phyloP scores from a whole-genome alignment of 1,140 invertebrate species.

The Coelopa frigida region DNA sequence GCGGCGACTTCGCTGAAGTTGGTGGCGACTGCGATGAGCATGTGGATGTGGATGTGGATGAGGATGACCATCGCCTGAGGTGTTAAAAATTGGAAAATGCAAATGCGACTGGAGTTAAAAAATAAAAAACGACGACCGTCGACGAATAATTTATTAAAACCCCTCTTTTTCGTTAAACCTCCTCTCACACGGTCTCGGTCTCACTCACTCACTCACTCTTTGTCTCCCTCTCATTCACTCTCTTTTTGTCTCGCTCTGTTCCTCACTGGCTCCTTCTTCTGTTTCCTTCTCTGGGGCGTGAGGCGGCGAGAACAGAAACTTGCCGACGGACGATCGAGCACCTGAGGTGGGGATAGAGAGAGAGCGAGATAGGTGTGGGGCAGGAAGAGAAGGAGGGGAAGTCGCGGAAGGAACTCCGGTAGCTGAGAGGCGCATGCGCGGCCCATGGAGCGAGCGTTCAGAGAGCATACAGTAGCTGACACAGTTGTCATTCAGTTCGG shows the following conservation, averaged over 20 bases:
- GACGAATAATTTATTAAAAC: slow-evolving; percentile 41
- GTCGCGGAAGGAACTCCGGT: slow-evolving; percentile 9
- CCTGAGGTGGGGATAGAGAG: too few species aligned
- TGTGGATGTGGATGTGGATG: too few species aligned
- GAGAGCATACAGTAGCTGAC: slow-evolving; percentile 37
- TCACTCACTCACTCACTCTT: not conserved
- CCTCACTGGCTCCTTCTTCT: not conserved
- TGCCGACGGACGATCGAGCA: not conserved
- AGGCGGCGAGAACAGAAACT: slow-evolving; percentile 5
- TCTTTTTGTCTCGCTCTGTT: not conserved
- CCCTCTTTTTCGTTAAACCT: slow-evolving; percentile 1
- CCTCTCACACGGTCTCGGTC: not conserved
- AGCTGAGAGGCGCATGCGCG: not conserved
- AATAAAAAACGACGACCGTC: too few species aligned
- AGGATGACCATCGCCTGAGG: slow-evolving; percentile 43
- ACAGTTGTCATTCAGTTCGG: slow-evolving; percentile 37
- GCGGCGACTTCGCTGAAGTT: too few species aligned
- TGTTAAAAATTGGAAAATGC: slow-evolving; percentile 43
- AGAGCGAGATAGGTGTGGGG: too few species aligned
- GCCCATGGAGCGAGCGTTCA: not conserved
- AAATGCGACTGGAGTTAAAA: slow-evolving; percentile 38
- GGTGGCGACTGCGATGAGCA: too few species aligned
- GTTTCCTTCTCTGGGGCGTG: not conserved
- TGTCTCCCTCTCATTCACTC: not conserved
- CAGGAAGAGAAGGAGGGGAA: too few species aligned